Base-by-base conservation (phyloP, 2,113 vertebrate species). In the Gallinago jamesoni region DNA sequence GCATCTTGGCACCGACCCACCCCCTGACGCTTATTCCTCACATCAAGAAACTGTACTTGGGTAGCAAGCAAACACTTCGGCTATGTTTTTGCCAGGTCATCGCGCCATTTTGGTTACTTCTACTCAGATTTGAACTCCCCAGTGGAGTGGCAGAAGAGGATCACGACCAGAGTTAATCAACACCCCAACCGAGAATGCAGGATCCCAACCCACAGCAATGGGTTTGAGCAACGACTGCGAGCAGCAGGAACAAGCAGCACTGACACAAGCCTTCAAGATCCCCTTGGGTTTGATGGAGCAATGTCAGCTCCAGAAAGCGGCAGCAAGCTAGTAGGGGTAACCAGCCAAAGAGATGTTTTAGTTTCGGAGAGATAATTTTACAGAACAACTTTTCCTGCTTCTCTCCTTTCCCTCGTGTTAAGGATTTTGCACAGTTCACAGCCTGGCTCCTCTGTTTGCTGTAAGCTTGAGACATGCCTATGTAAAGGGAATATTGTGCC, bases 391-490 rank as follows among this genome's bases (percentile, higher is more conserved):
- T 57, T 41, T 68, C 79, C 79, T 48, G 20, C 37, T 62, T 52
- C 35, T 76, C 45, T 86, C 63, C 67, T 41, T 77, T 59, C n/a
- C 45, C 50, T 69, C 0, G 0, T 2, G 17, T 41, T 85, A 28
- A 80, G 92, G 85, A 33, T 90, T 96, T 94, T 59, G 75, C 37
- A 73, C 84, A 37, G 82, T 10, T 82, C 79, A 76, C 0, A 0
- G 87, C 47, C 70, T 15, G 31, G 85, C 57, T 94, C 19, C 25
- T 70, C 81, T 43, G 21, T 80, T 92, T 96, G 93, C 87, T 95
- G 75, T 80, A 22, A 96, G 63, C 75, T 66, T 57, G 28, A 86
- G 50, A 74, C 11, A 2, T 64, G 91, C n/a, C 77, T 28, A 10
- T 6, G 37, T 72, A 87, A 82, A 92, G 75, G 2, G 3, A 82